These are phyloP conservation scores for Barbus barbus DNA, from an alignment of 2,113 vertebrate genomes.

Conservation along the genomic window DNA sequence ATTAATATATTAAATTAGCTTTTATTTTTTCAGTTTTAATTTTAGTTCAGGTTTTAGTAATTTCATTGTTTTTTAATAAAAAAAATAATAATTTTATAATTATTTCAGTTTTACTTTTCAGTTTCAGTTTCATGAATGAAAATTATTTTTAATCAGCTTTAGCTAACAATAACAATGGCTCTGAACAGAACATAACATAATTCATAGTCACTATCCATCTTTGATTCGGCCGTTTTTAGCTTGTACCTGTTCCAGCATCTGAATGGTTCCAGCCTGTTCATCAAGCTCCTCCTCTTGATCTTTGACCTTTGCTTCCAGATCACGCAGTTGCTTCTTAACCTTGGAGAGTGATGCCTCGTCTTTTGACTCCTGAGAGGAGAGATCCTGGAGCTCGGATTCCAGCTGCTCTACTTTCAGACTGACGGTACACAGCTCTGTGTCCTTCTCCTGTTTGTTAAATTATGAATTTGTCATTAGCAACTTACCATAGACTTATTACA, in stretches of 20 bases:
- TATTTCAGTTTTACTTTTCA: not conserved
- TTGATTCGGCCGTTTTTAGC: not conserved
- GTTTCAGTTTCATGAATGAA: not conserved
- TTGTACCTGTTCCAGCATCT: conserved; percentile 95
- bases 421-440: conserved; percentile 79
- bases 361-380: conserved; percentile 94
- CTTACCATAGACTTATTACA: not conserved
- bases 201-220: not conserved
- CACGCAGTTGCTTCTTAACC: conserved; percentile 92
- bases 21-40: not conserved
- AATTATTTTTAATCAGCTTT: not conserved
- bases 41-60: not conserved
- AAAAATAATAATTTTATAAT: no score
- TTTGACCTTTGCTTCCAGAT: conserved; percentile 94
- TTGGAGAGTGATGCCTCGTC: conserved; percentile 92
- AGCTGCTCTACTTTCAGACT: conserved; percentile 85
- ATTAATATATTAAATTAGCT: not conserved
- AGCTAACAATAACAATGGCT: not conserved
- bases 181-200: not conserved
- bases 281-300: conserved; percentile 99
- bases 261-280: conserved; percentile 95
- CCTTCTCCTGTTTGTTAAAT: conserved; percentile 80
- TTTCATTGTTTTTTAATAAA: no score
- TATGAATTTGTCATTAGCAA: not conserved
- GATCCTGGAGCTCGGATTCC: conserved; percentile 92